Percentiles rank a stretch among this genome's conserved stretches.
Evolutionary conservation across 2,888 invertebrate genomes (phyloP).

Genomic region (Thysanoteuthis rhombus): DNA sequence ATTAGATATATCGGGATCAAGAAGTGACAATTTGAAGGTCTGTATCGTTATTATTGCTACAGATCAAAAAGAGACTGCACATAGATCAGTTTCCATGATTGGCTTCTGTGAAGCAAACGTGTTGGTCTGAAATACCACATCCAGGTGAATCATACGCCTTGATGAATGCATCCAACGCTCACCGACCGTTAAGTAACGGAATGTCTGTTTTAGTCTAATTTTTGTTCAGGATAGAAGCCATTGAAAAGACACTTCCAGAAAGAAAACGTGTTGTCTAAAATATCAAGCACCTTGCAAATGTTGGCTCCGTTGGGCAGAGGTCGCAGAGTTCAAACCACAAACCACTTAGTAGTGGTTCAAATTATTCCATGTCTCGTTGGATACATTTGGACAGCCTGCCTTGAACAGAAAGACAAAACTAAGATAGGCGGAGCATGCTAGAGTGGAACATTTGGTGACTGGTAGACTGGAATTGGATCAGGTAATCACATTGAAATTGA

Average conservation of each 20-base stretch:
- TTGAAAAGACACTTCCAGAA: background rate
- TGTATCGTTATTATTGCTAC: background rate
- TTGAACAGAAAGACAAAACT: background rate
- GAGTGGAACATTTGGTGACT: background rate
- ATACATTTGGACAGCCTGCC: background rate
- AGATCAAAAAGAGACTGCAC: background rate
- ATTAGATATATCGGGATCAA: background rate
- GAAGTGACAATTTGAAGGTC: background rate
- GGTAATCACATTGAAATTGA: background rate
- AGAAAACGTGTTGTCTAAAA: background rate
- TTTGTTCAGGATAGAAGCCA: background rate
- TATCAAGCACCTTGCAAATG: background rate
- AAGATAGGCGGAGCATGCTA: background rate
- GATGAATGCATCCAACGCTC: background rate
- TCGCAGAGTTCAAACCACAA: background rate
- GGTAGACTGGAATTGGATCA: background rate
- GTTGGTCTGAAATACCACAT: background rate
- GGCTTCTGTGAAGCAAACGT: background rate
- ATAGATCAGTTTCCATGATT: background rate
- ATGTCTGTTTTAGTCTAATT: background rate
- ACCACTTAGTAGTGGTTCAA: background rate
- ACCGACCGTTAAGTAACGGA: background rate
- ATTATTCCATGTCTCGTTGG: background rate
- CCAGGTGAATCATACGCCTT: background rate
- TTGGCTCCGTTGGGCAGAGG: background rate